These are phyloP conservation scores for Agraylea sexmaculata DNA, from an alignment of 1,140 invertebrate genomes.

Conservation along the genomic window DNA sequence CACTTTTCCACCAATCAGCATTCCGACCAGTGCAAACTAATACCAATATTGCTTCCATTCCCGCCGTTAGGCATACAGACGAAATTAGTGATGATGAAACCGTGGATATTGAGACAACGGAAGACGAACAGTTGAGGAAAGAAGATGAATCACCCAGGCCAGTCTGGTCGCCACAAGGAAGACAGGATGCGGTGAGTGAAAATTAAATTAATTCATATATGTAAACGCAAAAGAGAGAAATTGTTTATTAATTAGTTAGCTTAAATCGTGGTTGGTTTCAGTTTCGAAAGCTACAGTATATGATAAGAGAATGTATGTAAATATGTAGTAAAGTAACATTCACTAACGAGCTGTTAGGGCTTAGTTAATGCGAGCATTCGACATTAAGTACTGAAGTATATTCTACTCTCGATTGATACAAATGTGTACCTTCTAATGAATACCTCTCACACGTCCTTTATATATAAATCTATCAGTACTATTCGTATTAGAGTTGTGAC, in stretches of 20 bases:
- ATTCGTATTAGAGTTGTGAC: no score
- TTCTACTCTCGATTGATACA: no score
- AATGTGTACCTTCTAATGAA: no score
- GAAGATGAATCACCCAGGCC: conserved; percentile 11
- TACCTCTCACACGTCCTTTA: no score
- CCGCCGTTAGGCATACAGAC: conserved; percentile 19
- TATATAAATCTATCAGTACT: no score
- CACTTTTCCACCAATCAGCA: conserved; percentile 44
- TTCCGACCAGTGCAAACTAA: conserved; percentile 47
- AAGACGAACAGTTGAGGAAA: conserved; percentile 30
- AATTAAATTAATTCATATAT: not conserved
- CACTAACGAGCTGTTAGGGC: not conserved
- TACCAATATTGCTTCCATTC: conserved; percentile 7
- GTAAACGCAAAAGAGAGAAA: not conserved
- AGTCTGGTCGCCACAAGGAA: conserved; percentile 9
- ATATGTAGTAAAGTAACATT: not conserved
- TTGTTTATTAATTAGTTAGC: not conserved
- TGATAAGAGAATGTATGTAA: not conserved
- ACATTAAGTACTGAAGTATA: no score
- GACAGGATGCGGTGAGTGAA: conserved; percentile 16
- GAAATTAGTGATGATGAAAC: conserved; percentile 42
- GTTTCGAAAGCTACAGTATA: no score
- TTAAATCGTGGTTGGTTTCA: no score
- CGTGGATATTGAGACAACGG: conserved; percentile 50
- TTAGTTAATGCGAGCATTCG: not conserved